Evolutionary conservation across 2,797 vertebrate genomes (phyloP).

Genomic region (Chromis chromis): DNA sequence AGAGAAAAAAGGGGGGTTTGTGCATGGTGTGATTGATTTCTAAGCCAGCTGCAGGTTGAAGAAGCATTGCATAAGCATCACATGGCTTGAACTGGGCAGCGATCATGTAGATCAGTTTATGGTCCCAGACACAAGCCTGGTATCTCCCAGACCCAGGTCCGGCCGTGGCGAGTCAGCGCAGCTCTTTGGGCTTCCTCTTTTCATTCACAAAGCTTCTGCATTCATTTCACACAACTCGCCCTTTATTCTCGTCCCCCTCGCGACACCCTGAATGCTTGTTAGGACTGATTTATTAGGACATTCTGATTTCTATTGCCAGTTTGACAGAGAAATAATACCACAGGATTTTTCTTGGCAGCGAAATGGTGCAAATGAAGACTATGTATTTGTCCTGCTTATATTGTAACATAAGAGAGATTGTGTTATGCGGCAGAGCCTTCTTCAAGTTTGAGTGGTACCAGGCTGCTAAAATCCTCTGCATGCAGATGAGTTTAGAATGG

Average conservation of each 20-base stretch:
- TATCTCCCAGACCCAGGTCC: conserved; percentile 52
- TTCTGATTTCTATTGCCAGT: conserved; percentile 37
- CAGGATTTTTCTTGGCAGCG: conserved; percentile 24
- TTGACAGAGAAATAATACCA: conserved; percentile 33
- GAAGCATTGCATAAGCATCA: conserved; percentile 72
- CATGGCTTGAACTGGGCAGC: conserved; percentile 60
- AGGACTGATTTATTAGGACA: conserved; percentile 40
- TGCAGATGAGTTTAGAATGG: conserved; percentile 20
- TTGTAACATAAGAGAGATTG: conserved; percentile 9
- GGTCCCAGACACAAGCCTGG: conserved; percentile 50
- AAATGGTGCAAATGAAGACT: conserved; percentile 37
- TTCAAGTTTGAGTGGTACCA: conserved; percentile 36
- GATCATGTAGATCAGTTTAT: conserved; percentile 59
- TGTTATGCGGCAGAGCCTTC: conserved; percentile 15
- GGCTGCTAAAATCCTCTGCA: conserved; percentile 24
- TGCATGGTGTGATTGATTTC: conserved; percentile 74
- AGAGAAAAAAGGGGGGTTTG: conserved; percentile 77
- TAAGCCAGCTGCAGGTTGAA: conserved; percentile 76
- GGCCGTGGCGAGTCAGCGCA: conserved; percentile 42
- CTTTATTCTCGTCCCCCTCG: conserved; percentile 47
- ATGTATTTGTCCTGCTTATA: conserved; percentile 27
- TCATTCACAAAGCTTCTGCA: conserved; percentile 37
- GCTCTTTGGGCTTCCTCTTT: conserved; percentile 42
- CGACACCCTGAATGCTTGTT: conserved; percentile 47
- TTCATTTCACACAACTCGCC: conserved; percentile 57